Base-by-base conservation (phyloP, 1,140 invertebrate species). In the Ericerus pela region DNA sequence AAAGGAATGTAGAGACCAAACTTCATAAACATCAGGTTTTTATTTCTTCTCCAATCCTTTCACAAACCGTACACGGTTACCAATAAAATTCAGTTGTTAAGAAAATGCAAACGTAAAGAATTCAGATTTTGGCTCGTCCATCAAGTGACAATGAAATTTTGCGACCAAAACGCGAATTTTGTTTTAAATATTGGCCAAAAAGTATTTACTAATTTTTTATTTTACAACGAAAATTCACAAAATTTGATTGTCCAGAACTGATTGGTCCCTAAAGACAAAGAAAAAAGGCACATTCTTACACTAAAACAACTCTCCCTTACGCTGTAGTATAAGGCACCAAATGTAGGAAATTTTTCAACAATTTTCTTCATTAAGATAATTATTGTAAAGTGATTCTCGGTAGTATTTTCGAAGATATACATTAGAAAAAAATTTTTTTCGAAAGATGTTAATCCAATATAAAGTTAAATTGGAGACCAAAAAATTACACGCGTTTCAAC, bases 201-300 rank as follows among this genome's bases (percentile, higher is more conserved):
- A 8, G 6, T 8, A 16, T 41, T 18, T 6, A 14, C 5, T 16
- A 16, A 4, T 41, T 18, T 14, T 6, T 14, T 41, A 41, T 41
- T 16, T 6, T 16, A 8, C 20, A 41, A 41, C 20, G 14, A 4
- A 6, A 47, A 18, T 47, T 47, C 22, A 22, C 22, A 47, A 24
- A 5, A 47, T 24, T 41, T n/a, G n/a, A n/a, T n/a, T n/a, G n/a
- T n/a, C n/a, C n/a, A n/a, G n/a, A n/a, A n/a, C n/a, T n/a, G n/a
- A 41, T 47, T 47, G 41, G 41, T 47, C 41, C 41, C 41, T 24
- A 47, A 24, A 47, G 26, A 33, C 8, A 33, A 33, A 33, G n/a
- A 47, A 47, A 3, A 22, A 47, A 47, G 41, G 41, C 41, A 47
- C 41, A 24, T 47, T 33, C 18, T 18, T 24, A 47, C 16, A 24